Percentiles rank a stretch among this genome's conserved stretches.
These are phyloP conservation scores for Nycticorax nycticorax DNA, from an alignment of 2,113 vertebrate genomes.

Conservation along the genomic window DNA sequence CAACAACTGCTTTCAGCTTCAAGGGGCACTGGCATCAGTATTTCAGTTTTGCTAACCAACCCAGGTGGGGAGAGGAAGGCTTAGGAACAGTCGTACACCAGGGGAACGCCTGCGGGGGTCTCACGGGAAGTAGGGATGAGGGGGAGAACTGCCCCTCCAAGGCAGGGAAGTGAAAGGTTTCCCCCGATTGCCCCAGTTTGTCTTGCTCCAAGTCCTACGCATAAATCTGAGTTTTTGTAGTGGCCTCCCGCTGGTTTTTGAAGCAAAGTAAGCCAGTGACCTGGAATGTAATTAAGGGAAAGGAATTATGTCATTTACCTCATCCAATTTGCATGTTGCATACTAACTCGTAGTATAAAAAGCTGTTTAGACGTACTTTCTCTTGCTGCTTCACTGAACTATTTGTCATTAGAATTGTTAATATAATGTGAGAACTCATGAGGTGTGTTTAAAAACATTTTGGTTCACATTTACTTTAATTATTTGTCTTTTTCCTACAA, in stretches of 20 bases:
- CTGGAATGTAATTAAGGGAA: constrained; percentile 6
- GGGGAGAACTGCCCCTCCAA: neutral
- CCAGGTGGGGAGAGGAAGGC: neutral
- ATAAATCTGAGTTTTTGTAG: neutral
- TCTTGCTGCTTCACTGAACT: neutral
- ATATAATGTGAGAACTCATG: neutral
- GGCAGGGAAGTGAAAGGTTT: neutral
- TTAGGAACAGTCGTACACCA: neutral
- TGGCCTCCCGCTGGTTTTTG: neutral
- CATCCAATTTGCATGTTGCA: constrained; percentile 17
- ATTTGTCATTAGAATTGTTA: neutral
- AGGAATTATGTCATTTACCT: neutral
- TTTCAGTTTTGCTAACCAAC: neutral
- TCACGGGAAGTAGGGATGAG: neutral
- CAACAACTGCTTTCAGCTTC: neutral
- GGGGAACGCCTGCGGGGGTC: neutral
- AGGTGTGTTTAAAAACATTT: neutral
- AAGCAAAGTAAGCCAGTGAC: neutral
- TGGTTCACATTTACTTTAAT: neutral
- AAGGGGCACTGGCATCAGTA: neutral
- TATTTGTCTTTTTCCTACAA: neutral
- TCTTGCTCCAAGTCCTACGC: neutral
- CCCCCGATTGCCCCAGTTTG: neutral
- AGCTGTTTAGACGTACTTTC: neutral
- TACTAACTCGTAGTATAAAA: neutral